Conservation (phyloP, 2,797 vertebrate species). For the Poeciliopsis infans region DNA sequence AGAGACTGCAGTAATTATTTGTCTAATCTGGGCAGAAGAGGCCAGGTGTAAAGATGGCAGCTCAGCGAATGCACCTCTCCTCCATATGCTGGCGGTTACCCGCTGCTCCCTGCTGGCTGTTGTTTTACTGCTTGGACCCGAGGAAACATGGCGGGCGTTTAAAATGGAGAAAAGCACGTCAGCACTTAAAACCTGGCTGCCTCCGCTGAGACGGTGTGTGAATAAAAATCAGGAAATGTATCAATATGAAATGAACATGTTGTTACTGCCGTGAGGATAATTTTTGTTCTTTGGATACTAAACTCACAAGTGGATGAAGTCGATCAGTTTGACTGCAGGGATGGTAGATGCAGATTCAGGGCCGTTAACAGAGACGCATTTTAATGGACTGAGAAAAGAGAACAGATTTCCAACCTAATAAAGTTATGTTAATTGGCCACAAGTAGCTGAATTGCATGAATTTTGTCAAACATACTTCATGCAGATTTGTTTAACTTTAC, state of each 20-base stretch:
- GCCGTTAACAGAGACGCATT: neutral
- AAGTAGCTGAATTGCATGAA: too few relatives aligned
- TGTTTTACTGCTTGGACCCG: constrained; percentile 40
- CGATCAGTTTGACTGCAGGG: neutral
- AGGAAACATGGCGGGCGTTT: constrained; percentile 50
- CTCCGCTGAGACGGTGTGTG: constrained; percentile 40
- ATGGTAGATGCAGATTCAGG: neutral
- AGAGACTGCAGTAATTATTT: constrained; percentile 65
- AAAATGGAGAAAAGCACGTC: constrained; percentile 51
- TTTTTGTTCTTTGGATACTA: constrained; percentile 37
- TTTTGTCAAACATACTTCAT: too few relatives aligned
- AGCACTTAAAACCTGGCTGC: constrained; percentile 56
- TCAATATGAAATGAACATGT: constrained; percentile 36
- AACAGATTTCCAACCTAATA: too few relatives aligned
- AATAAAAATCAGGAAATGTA: constrained; percentile 56
- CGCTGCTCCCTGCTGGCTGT: constrained; percentile 35
- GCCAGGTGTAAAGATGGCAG: constrained; percentile 69
- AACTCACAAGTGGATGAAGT: neutral
- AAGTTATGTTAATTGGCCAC: too few relatives aligned
- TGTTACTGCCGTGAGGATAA: constrained; percentile 30
- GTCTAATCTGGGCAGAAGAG: constrained; percentile 61
- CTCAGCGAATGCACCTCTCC: constrained; percentile 46
- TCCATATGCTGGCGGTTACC: constrained; percentile 53
- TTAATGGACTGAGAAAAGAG: neutral
- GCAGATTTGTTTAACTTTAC: too few relatives aligned